Evolutionary conservation across 2,888 invertebrate genomes (phyloP).

Genomic region (Lepeophtheirus nordmannii): DNA sequence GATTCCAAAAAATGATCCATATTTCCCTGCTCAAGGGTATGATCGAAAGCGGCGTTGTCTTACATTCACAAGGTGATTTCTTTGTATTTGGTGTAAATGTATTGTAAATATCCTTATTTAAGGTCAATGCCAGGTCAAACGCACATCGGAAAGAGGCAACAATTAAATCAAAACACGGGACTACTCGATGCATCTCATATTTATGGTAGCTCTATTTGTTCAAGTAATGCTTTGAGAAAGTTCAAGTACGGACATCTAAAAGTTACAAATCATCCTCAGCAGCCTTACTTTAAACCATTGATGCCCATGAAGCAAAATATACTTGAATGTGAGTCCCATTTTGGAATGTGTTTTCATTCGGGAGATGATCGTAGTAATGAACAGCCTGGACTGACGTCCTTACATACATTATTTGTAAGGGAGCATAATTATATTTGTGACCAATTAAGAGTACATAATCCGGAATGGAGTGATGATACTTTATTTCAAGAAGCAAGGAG

Average conservation of each 20-base stretch:
- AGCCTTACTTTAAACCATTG: constrained; percentile 51
- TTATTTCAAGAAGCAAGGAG: constrained; percentile 63
- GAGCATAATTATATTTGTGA: constrained; percentile 76
- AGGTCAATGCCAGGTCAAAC: constrained; percentile 10
- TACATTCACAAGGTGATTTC: neutral
- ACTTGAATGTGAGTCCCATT: constrained; percentile 62
- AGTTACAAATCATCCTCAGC: constrained; percentile 50
- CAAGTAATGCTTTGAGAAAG: constrained; percentile 55
- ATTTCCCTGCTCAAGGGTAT: constrained; percentile 10
- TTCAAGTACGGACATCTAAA: constrained; percentile 60
- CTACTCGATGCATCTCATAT: constrained; percentile 70
- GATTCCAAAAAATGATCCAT: constrained; percentile 21
- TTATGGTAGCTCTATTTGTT: constrained; percentile 74
- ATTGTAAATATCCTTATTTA: neutral
- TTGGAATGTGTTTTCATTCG: constrained; percentile 49
- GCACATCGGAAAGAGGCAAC: constrained; percentile 58
- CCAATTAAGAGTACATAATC: constrained; percentile 58
- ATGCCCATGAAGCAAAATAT: constrained; percentile 59
- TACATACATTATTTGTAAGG: constrained; percentile 71
- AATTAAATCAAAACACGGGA: constrained; percentile 81
- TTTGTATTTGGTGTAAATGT: neutral
- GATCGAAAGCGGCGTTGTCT: neutral
- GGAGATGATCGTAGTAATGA: constrained; percentile 78
- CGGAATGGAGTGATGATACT: constrained; percentile 70
- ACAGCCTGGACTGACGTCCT: constrained; percentile 68